Evolutionary conservation across 2,888 invertebrate genomes (phyloP).

Genomic region (Epirrita christyi): DNA sequence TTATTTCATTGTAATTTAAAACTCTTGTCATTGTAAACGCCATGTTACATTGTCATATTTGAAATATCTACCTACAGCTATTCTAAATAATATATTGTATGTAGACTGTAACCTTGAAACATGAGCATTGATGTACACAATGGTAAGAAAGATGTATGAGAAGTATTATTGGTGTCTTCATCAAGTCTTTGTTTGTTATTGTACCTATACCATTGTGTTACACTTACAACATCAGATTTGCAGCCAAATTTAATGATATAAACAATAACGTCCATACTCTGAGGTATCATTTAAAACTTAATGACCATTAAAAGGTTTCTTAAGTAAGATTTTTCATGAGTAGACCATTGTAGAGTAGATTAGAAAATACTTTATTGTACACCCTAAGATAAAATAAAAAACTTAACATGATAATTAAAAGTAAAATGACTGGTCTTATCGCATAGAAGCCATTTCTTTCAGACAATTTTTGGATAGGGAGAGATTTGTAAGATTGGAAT

Average conservation of each 20-base stretch:
- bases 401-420: no score
- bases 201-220: slow-evolving; percentile 29
- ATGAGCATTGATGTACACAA: slow-evolving; percentile 38
- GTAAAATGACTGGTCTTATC: no score
- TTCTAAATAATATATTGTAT: slow-evolving; percentile 28
- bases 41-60: slow-evolving; percentile 22
- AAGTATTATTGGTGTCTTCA: slow-evolving; percentile 43
- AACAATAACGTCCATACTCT: background rate
- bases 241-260: slow-evolving; percentile 1
- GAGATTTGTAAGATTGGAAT: no score
- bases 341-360: no score
- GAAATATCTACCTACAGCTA: slow-evolving; percentile 26
- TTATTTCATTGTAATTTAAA: slow-evolving; percentile 29
- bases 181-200: slow-evolving; percentile 26
- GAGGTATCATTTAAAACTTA: no score
- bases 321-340: no score
- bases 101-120: slow-evolving; percentile 24
- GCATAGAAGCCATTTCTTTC: no score
- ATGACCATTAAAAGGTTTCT: no score
- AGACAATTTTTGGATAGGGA: no score
- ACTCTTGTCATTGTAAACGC: slow-evolving; percentile 31
- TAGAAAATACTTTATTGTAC: no score
- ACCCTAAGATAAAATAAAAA: no score
- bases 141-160: slow-evolving; percentile 39
- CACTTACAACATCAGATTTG: slow-evolving; percentile 29